These are phyloP conservation scores for Eulemur coronatus DNA, from an alignment of 2,797 vertebrate genomes.

Conservation along the genomic window DNA sequence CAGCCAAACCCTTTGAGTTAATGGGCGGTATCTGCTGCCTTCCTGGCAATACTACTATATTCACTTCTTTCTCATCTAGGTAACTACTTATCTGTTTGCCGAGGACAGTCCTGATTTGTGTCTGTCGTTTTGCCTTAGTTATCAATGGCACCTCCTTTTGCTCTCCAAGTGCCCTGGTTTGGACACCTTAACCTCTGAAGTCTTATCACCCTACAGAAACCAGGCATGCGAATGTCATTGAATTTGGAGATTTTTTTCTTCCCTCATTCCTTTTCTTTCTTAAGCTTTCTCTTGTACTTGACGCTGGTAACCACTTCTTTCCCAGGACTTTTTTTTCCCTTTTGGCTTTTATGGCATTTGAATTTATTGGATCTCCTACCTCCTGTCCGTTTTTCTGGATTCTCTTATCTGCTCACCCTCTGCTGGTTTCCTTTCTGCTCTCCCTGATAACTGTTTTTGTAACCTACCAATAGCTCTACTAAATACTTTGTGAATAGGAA, in stretches of 20 bases:
- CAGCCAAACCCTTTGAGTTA: not conserved
- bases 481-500: not conserved
- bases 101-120: not conserved
- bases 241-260: not conserved
- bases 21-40: not conserved
- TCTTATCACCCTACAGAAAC: not conserved
- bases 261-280: not conserved
- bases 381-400: not conserved
- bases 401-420: not conserved
- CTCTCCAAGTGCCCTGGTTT: not conserved
- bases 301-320: not conserved
- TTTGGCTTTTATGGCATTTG: not conserved
- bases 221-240: not conserved
- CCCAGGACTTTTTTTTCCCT: not conserved
- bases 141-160: not conserved
- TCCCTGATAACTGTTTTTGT: not conserved
- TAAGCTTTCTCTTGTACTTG: not conserved
- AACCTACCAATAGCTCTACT: not conserved
- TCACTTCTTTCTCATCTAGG: not conserved
- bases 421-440: slow-evolving; percentile 8
- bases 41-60: not conserved
- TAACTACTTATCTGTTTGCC: not conserved
- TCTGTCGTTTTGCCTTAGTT: not conserved
- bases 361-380: not conserved
- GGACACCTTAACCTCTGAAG: not conserved